phyloP scores from a whole-genome alignment of 64 coral and sea anemone species.

The Stylophora pistillata region DNA sequence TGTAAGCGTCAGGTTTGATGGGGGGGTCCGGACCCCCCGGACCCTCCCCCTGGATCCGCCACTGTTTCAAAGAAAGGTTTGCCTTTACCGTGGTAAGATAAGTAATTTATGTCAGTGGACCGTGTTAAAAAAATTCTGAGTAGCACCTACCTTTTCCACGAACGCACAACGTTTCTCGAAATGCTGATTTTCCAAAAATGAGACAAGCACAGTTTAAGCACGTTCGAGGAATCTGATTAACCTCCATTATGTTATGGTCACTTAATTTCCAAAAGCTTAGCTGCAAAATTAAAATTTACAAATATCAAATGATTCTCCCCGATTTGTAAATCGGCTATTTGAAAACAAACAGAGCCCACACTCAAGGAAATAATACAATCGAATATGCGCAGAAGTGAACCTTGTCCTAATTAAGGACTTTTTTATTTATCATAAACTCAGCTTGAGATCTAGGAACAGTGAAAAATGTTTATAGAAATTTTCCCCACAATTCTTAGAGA shows the following conservation, averaged over 20 bases:
- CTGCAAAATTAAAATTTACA: neutral
- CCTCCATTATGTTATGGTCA: neutral
- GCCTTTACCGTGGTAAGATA: too few relatives aligned
- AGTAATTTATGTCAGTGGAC: too few relatives aligned
- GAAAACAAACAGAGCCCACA: neutral
- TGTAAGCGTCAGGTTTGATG: too few relatives aligned
- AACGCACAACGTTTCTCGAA: conserved; percentile 42
- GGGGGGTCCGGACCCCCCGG: too few relatives aligned
- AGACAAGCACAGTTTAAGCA: conserved; percentile 50
- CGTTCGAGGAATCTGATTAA: conserved; percentile 16
- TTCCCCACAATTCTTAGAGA: neutral
- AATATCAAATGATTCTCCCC: neutral
- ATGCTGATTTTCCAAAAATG: conserved; percentile 31
- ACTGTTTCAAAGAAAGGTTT: too few relatives aligned
- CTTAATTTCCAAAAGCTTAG: neutral
- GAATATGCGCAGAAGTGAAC: neutral
- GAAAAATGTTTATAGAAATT: too few relatives aligned
- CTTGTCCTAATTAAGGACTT: neutral
- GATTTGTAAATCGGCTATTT: neutral
- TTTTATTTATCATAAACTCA: too few relatives aligned
- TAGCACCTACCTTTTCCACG: conserved; percentile 30
- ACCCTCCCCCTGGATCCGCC: too few relatives aligned
- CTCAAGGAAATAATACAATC: neutral
- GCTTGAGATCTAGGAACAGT: too few relatives aligned
- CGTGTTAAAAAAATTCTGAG: too few relatives aligned